These are phyloP conservation scores for Acronicta psi DNA, from an alignment of 2,888 invertebrate species.

Conservation along the genomic window DNA sequence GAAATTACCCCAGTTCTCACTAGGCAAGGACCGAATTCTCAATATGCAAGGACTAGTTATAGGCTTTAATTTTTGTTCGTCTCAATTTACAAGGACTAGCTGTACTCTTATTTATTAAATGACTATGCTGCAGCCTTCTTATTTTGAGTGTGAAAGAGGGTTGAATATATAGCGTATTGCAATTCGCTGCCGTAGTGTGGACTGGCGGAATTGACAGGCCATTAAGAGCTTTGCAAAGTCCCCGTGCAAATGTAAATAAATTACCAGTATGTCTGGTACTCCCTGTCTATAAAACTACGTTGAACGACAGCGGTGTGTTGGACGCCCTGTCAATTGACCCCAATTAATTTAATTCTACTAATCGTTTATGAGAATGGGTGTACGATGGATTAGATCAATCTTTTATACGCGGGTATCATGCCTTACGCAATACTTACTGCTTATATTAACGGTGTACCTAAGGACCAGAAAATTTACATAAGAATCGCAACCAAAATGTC, in stretches of 20 bases:
- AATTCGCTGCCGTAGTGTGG: not conserved
- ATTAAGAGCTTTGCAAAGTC: not conserved
- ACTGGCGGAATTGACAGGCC: not conserved
- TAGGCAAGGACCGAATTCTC: too few relatives aligned
- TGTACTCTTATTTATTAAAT: too few relatives aligned
- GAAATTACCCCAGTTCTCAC: too few relatives aligned
- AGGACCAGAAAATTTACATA: not conserved
- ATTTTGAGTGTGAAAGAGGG: too few relatives aligned
- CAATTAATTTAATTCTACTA: constrained; percentile 50
- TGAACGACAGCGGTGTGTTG: constrained; percentile 3
- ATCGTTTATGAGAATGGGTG: constrained; percentile 38
- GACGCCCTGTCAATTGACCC: constrained; percentile 44
- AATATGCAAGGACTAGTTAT: too few relatives aligned
- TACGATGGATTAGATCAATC: constrained; percentile 15
- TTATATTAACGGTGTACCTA: not conserved
- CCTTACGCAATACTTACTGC: not conserved
- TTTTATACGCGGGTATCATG: constrained; percentile 13
- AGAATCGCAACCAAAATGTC: too few relatives aligned
- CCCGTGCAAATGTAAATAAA: constrained; percentile 1
- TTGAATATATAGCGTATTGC: too few relatives aligned
- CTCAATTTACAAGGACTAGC: too few relatives aligned
- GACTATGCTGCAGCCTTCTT: too few relatives aligned
- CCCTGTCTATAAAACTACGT: not conserved
- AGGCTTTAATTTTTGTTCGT: too few relatives aligned
- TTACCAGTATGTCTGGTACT: not conserved